Evolutionary conservation across 2,113 vertebrate genomes (phyloP).

Genomic region (Nothocercus julius): DNA sequence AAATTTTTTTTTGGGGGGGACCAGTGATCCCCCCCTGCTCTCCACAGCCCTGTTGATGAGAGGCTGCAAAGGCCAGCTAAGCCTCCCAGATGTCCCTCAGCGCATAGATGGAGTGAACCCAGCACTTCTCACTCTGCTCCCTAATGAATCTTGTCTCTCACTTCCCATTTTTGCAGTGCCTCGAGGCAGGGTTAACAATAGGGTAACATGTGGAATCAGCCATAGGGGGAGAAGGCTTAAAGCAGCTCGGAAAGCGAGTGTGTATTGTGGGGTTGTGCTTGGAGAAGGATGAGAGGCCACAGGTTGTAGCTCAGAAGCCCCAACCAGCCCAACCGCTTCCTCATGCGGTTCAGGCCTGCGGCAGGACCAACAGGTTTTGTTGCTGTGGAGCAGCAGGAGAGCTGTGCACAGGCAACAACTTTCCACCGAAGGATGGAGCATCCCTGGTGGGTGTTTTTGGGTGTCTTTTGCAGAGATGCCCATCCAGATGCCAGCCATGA

Average conservation of each 20-base stretch:
- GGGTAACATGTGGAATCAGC: accelerated
- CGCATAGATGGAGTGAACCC: neutral
- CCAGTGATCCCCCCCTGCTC: neutral
- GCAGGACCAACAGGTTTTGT: slow-evolving; percentile 27
- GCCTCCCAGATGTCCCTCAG: neutral
- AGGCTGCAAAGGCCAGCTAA: neutral
- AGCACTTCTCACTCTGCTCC: neutral
- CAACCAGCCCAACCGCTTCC: slow-evolving; percentile 3
- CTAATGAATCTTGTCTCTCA: neutral
- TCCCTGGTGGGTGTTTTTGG: neutral
- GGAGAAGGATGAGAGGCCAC: neutral
- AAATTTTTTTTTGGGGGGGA: neutral
- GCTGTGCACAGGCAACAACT: neutral
- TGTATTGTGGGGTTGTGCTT: neutral
- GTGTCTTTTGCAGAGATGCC: neutral
- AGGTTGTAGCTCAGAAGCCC: neutral
- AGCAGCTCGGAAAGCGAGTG: neutral
- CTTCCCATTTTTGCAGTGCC: neutral
- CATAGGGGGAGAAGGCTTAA: neutral
- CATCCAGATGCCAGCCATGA: accelerated
- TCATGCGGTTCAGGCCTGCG: neutral
- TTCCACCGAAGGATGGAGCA: neutral
- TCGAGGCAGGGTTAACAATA: neutral
- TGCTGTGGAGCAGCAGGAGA: neutral
- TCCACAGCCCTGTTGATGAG: neutral